Conservation (phyloP, 2,888 invertebrate genomes). For the Bombylius major region DNA sequence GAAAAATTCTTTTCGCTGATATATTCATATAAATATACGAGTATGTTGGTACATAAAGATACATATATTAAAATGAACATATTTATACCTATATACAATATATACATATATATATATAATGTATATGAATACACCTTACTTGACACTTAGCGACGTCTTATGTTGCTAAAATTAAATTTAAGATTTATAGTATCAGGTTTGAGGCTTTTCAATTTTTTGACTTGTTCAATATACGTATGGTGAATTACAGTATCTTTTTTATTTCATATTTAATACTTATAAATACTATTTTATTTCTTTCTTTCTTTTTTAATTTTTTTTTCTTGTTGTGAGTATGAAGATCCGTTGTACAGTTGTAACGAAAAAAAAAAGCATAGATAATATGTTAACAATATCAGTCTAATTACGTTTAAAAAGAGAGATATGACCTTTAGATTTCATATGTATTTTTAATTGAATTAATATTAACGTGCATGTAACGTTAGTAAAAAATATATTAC, state of each 20-base stretch:
- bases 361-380: background rate
- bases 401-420: conserved; percentile 6
- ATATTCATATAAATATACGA: background rate
- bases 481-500: too few species aligned
- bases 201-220: background rate
- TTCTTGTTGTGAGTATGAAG: too few species aligned
- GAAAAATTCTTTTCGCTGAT: too few species aligned
- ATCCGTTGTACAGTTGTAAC: too few species aligned
- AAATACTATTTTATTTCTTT: too few species aligned
- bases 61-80: background rate
- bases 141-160: conserved; percentile 2
- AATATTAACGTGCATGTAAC: too few species aligned
- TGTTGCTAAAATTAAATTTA: conserved; percentile 7
- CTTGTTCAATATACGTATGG: too few species aligned
- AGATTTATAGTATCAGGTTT: conserved; percentile 4
- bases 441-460: too few species aligned
- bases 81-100: background rate
- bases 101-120: background rate
- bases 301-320: too few species aligned
- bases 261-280: too few species aligned
- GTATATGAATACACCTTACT: conserved; percentile 1
- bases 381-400: conserved; percentile 6
- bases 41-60: background rate
- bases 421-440: too few species aligned
- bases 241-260: too few species aligned